Base-by-base conservation (phyloP, 2,113 vertebrate genomes). In the Mesembrinibis cayennensis region DNA sequence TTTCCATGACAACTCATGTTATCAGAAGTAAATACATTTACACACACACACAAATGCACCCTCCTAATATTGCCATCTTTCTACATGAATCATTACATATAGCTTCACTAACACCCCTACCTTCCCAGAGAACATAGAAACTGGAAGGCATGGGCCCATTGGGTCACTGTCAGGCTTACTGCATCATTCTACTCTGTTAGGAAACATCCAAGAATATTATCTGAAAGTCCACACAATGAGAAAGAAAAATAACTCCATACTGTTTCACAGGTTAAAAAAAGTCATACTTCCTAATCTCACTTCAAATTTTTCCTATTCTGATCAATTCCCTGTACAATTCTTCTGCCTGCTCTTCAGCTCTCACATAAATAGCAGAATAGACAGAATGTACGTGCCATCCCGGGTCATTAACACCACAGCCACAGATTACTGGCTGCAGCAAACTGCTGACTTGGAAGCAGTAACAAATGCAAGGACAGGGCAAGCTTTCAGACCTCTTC, bases 121-220 rank as follows among this genome's bases (percentile, higher is more conserved):
- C 32, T 77, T 44, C 25, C 56, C 40, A 56, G 22, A 19, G 21
- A 12, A 73, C 5, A 8, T 0, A 62, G 32, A 15, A 73, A 58
- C 49, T 16, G 42, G 38, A 30, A 66, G 34, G 30, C 6, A 8
- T 0, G 2, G 20, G 20, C 45, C 58, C 0, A 0, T 1, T 32
- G 22, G 45, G 53, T n/a, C 63, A n/a, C 34, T 23, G 12, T 8
- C 52, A 56, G 45, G 14, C 23, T 44, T 32, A 15, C 19, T 30
- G 55, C 13, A n/a, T 40, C 29, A 47, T 17, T 47, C 45, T n/a
- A 25, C 23, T 53, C 42, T 26, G 29, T 11, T 6, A 47, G 30
- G 71, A 87, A 82, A 49, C 16, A 74, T 63, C 11, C 34, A 36
- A 49, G 23, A 78, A 26, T 4, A 40, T 32, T 20, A 42, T 3